These are phyloP conservation scores for Pseudanteris insignis DNA, from an alignment of 2,888 invertebrate species.

Conservation along the genomic window DNA sequence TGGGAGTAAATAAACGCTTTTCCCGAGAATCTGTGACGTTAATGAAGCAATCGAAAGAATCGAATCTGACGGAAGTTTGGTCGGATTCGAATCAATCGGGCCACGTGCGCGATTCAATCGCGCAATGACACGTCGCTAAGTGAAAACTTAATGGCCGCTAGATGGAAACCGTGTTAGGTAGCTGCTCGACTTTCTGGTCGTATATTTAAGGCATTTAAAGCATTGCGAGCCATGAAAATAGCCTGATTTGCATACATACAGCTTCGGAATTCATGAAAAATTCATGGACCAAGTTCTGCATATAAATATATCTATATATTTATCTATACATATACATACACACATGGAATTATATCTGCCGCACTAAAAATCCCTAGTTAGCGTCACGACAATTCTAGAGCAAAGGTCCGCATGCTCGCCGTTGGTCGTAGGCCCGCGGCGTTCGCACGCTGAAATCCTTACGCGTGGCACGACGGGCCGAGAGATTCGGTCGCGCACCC, in stretches of 20 bases:
- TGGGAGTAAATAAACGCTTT: no score
- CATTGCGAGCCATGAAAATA: constrained; percentile 61
- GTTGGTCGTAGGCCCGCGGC: no score
- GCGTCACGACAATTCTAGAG: no score
- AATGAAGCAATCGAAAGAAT: constrained; percentile 13
- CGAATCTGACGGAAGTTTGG: neutral
- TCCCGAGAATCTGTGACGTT: neutral
- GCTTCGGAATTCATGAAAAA: constrained; percentile 62
- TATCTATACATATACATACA: no score
- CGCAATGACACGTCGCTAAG: constrained; percentile 46
- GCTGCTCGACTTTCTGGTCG: constrained; percentile 55
- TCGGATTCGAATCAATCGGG: constrained; percentile 22
- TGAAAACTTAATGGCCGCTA: constrained; percentile 59
- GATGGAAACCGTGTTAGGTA: constrained; percentile 58
- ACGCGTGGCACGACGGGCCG: no score
- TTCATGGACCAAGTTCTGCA: constrained; percentile 59
- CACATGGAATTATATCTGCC: no score
- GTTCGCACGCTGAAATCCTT: no score
- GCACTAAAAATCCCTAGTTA: no score
- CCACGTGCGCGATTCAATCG: constrained; percentile 20
- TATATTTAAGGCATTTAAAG: constrained; percentile 62
- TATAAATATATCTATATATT: constrained; percentile 38
- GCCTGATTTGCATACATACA: constrained; percentile 63
- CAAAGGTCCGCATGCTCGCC: no score
- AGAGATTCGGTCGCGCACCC: no score